These are phyloP conservation scores for Tetragonula clypearis DNA, from an alignment of 1,140 invertebrate species.

Conservation along the genomic window DNA sequence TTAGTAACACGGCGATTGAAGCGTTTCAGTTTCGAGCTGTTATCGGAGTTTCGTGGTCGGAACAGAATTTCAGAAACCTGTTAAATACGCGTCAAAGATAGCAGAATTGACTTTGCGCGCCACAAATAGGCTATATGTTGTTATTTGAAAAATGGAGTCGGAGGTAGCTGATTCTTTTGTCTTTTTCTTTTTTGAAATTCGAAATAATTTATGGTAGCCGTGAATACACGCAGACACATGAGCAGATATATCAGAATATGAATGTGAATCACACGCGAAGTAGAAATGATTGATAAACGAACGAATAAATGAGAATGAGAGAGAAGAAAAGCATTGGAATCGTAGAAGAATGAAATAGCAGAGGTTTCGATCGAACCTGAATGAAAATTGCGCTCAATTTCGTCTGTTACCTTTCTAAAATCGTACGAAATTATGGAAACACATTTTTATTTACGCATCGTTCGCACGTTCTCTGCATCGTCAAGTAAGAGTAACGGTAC, in stretches of 20 bases:
- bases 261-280: slow-evolving; percentile 1
- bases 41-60: background rate
- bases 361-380: background rate
- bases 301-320: slow-evolving; percentile 24
- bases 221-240: background rate
- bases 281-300: slow-evolving; percentile 1
- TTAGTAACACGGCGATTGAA: background rate
- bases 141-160: background rate
- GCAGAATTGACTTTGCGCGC: background rate
- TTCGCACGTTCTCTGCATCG: background rate
- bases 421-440: background rate
- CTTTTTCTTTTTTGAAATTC: background rate
- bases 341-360: background rate
- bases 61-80: background rate
- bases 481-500: background rate
- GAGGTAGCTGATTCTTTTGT: no score
- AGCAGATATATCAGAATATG: background rate
- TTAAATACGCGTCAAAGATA: slow-evolving; percentile 32
- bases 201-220: background rate
- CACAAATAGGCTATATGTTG: slow-evolving; percentile 7
- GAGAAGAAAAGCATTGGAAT: background rate
- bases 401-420: background rate
- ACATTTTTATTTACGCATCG: background rate
- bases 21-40: background rate
- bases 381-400: background rate